phyloP scores from a whole-genome alignment of 2,888 invertebrate species.

The Eledona agricola region DNA sequence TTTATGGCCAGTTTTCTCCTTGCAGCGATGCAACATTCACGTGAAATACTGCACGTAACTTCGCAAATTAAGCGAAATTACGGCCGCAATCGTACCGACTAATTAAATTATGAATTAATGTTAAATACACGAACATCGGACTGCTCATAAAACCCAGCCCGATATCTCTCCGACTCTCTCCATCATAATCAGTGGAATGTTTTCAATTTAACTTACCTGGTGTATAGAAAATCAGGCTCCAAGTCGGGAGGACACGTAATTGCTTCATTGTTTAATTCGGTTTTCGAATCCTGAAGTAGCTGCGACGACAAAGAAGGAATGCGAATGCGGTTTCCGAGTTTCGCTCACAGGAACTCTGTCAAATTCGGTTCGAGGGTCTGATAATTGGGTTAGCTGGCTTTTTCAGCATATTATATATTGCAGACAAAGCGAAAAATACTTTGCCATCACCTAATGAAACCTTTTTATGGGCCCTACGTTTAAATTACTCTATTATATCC shows the following conservation, averaged over 20 bases:
- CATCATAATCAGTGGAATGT: constrained; percentile 19
- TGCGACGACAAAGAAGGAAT: constrained; percentile 30
- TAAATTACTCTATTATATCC: no score
- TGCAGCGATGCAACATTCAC: no score
- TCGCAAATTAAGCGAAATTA: no score
- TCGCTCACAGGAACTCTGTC: constrained; percentile 6
- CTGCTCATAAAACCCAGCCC: no score
- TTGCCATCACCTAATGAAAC: no score
- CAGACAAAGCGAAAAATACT: constrained; percentile 1
- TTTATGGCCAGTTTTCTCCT: no score
- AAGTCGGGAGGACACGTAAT: constrained; percentile 23
- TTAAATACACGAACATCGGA: no score
- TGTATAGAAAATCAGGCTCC: constrained; percentile 21
- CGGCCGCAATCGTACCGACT: no score
- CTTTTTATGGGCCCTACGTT: no score
- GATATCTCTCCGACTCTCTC: constrained; percentile 15
- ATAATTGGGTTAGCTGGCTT: constrained; percentile 26
- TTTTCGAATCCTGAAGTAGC: constrained; percentile 31
- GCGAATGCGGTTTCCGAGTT: constrained; percentile 20
- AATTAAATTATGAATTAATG: no score
- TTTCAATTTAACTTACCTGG: constrained; percentile 19
- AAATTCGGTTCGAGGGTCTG: constrained; percentile 26
- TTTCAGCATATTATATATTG: constrained; percentile 14
- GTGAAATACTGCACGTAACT: no score
- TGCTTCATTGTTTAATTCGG: constrained; percentile 32